Conservation (phyloP, 2,797 vertebrate species). For the Gymnodraco acuticeps region DNA sequence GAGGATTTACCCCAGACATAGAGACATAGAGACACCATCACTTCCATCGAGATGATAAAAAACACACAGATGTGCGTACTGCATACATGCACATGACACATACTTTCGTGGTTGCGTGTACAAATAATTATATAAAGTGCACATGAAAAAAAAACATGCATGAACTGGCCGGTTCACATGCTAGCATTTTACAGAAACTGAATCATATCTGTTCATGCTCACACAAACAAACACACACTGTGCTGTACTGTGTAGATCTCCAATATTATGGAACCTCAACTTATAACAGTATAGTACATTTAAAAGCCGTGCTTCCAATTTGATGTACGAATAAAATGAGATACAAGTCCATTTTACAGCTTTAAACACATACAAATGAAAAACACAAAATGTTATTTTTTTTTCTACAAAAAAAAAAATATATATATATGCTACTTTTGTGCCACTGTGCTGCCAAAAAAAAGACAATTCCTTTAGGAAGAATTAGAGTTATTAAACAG, state of each 20-base stretch:
- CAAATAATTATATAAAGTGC: constrained; percentile 33
- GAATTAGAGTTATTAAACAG: neutral
- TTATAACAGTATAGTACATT: neutral
- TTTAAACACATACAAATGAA: constrained; percentile 2
- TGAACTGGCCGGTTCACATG: constrained; percentile 39
- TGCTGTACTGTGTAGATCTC: constrained; percentile 30
- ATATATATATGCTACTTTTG: neutral
- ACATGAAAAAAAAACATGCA: constrained; percentile 26
- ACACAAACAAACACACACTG: constrained; percentile 21
- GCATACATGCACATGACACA: constrained; percentile 40
- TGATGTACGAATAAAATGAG: too few species aligned
- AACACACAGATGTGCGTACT: constrained; percentile 34
- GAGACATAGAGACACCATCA: constrained; percentile 64
- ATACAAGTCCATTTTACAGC: neutral
- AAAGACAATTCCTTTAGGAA: neutral
- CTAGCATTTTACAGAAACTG: constrained; percentile 50
- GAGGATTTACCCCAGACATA: constrained; percentile 66
- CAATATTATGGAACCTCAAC: constrained; percentile 20
- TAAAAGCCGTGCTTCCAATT: neutral
- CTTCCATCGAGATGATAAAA: constrained; percentile 50
- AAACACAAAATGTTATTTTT: constrained; percentile 16
- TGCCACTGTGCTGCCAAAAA: neutral
- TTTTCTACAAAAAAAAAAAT: neutral
- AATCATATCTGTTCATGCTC: constrained; percentile 50
- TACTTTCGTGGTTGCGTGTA: constrained; percentile 42